Conservation (phyloP, 1,140 invertebrate genomes). For the Drosophila pseudoobscura region DNA sequence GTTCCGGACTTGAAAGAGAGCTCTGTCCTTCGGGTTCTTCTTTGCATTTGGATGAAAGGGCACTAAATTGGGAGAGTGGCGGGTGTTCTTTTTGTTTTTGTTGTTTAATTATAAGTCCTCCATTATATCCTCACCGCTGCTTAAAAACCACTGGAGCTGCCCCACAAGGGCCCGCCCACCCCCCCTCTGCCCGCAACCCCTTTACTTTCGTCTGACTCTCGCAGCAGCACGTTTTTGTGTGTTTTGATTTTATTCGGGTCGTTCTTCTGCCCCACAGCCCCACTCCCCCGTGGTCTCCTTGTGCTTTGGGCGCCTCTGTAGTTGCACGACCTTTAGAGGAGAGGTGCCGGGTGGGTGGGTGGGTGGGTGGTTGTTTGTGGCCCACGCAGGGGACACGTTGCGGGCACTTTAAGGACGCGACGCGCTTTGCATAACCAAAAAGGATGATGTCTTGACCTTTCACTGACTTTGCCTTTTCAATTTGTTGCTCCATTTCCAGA, state of each 20-base stretch:
- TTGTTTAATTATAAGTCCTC: conserved; percentile 44
- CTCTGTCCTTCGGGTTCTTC: too few species aligned
- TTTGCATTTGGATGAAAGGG: too few species aligned
- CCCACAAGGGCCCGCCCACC: not conserved
- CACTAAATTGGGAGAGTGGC: too few species aligned
- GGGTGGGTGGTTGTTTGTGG: not conserved
- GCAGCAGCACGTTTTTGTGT: conserved; percentile 39
- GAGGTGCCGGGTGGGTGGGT: too few species aligned
- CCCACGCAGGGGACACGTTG: conserved; percentile 42
- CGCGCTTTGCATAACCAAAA: conserved; percentile 60
- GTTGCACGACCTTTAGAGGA: conserved; percentile 36
- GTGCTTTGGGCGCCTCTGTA: too few species aligned
- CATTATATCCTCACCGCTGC: conserved; percentile 38
- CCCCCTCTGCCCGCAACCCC: not conserved
- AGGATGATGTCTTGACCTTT: conserved; percentile 34
- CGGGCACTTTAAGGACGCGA: conserved; percentile 74
- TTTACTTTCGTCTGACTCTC: conserved; percentile 12
- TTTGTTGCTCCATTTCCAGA: conserved; percentile 65
- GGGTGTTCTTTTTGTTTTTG: not conserved
- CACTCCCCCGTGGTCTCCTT: not conserved
- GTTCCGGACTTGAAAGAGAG: too few species aligned
- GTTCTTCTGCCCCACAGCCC: conserved; percentile 9
- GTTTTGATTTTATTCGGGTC: conserved; percentile 65
- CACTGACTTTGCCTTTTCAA: conserved; percentile 50
- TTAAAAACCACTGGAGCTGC: conserved; percentile 13